Conservation (phyloP, 2,888 invertebrate genomes). For the Sycophila texana region DNA sequence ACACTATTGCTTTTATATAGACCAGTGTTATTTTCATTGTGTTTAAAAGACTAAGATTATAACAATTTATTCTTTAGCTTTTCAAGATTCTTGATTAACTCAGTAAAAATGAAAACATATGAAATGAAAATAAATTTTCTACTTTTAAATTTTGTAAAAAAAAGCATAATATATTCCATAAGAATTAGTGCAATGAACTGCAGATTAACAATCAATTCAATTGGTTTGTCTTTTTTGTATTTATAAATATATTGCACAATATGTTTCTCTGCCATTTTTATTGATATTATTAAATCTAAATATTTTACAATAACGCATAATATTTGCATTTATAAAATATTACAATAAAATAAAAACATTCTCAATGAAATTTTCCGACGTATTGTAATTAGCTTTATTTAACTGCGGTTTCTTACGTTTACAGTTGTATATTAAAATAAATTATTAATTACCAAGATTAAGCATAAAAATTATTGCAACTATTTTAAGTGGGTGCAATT, state of each 20-base stretch:
- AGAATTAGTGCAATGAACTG: constrained; percentile 15
- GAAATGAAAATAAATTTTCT: too few relatives aligned
- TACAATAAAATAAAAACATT: constrained; percentile 7
- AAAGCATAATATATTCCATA: constrained; percentile 21
- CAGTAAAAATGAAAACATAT: too few relatives aligned
- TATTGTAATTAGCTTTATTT: constrained; percentile 13
- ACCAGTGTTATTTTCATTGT: too few relatives aligned
- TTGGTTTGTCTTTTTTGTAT: constrained; percentile 44
- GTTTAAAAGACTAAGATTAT: too few relatives aligned
- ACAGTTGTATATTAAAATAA: constrained; percentile 30
- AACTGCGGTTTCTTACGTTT: constrained; percentile 30
- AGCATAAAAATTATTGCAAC: constrained; percentile 9
- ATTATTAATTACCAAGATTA: background rate
- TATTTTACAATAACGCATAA: constrained; percentile 37
- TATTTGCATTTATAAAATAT: constrained; percentile 48
- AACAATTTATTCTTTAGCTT: constrained; percentile 7
- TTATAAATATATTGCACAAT: constrained; percentile 42
- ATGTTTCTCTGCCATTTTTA: constrained; percentile 15
- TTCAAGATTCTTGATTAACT: background rate
- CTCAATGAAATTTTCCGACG: background rate
- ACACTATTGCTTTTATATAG: too few relatives aligned
- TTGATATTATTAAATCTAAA: background rate
- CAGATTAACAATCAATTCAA: constrained; percentile 2
- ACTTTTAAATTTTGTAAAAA: constrained; percentile 25
- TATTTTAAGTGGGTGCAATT: constrained; percentile 22